Percentiles rank a stretch among this genome's conserved stretches.
Conservation (phyloP, 2,797 vertebrate species). For the Poeciliopsis paucimaculata region DNA sequence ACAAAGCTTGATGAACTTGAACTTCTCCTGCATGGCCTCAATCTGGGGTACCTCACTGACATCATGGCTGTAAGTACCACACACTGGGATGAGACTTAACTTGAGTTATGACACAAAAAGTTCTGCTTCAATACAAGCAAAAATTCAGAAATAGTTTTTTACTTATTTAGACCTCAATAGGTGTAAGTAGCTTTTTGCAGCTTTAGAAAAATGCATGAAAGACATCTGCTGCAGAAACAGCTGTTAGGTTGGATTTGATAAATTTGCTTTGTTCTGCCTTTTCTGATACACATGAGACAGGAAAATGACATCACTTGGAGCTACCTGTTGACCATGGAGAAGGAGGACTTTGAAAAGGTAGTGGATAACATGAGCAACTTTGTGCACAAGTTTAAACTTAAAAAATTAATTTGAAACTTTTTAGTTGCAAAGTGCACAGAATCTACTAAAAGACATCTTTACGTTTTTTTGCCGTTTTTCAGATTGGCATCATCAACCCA, state of each 20-base stretch:
- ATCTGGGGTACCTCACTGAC: constrained; percentile 84
- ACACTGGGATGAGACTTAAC: background rate
- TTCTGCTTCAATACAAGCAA: background rate
- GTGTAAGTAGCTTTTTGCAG: constrained; percentile 40
- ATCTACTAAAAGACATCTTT: background rate
- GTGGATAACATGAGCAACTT: constrained; percentile 19
- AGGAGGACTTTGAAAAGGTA: constrained; percentile 89
- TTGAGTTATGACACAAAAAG: background rate
- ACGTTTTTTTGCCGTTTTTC: background rate
- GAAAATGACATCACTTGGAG: constrained; percentile 87
- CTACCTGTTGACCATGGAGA: constrained; percentile 86
- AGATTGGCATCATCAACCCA: constrained; percentile 87
- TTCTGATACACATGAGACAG: constrained; percentile 65
- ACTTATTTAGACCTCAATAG: background rate
- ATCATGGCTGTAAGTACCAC: constrained; percentile 75
- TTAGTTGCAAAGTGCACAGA: background rate
- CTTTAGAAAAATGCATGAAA: constrained; percentile 30
- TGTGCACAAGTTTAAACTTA: background rate
- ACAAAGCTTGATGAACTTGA: constrained; percentile 83
- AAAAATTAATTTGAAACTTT: background rate
- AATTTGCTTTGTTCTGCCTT: constrained; percentile 24
- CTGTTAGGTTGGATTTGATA: constrained; percentile 50
- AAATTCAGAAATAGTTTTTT: background rate
- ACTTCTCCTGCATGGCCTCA: constrained; percentile 90
- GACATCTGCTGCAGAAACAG: constrained; percentile 35